A percentile compares a stretch with the other conserved stretches of the same genome.
These are phyloP conservation scores for Amorpha juglandis DNA, from an alignment of 2,888 invertebrate species.

Conservation along the genomic window DNA sequence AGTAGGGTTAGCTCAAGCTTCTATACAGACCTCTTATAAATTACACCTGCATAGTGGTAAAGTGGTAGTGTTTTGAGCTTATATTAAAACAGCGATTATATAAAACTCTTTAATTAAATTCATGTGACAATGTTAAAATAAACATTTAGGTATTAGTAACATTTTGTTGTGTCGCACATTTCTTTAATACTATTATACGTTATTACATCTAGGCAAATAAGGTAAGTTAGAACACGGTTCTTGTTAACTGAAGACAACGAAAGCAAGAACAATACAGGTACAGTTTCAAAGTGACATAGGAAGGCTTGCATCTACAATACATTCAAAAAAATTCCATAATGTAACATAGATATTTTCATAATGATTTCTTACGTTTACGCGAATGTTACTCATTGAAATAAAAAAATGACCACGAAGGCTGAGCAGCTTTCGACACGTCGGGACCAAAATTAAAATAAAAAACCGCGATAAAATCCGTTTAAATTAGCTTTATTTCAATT, in stretches of 20 bases:
- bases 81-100: slow-evolving; percentile 37
- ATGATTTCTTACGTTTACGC: no score
- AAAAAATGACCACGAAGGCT: no score
- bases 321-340: not conserved
- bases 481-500: no score
- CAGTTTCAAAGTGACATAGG: not conserved
- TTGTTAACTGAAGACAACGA: slow-evolving; percentile 28
- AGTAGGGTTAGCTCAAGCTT: no score
- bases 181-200: slow-evolving; percentile 20
- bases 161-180: slow-evolving; percentile 50
- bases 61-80: no score
- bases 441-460: no score
- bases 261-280: slow-evolving; percentile 25
- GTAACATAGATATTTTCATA: not conserved
- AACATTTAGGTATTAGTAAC: slow-evolving; percentile 57
- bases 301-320: not conserved
- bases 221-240: not conserved
- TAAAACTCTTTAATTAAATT: slow-evolving; percentile 65
- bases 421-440: no score
- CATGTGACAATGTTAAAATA: slow-evolving; percentile 68
- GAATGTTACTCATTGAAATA: no score
- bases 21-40: no score
- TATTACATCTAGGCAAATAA: slow-evolving; percentile 32
- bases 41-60: no score
- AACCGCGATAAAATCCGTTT: no score